Evolutionary conservation across 2,888 invertebrate genomes (phyloP).

Genomic region (Coremacera marginata): DNA sequence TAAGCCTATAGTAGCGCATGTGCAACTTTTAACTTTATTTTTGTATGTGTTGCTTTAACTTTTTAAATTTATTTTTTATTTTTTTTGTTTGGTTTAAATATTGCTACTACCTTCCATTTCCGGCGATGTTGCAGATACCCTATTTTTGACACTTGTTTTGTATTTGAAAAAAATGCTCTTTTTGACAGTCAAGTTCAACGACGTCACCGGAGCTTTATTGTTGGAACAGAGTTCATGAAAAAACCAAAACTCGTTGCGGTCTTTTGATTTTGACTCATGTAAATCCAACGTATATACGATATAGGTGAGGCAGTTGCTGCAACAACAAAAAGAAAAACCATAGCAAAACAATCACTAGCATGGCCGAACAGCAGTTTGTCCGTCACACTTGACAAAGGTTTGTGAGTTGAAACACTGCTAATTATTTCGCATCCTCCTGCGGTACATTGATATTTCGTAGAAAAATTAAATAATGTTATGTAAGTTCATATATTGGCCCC

Average conservation of each 20-base stretch:
- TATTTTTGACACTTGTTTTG: background rate
- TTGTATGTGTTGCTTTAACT: no score
- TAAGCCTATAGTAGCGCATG: no score
- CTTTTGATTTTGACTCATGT: no score
- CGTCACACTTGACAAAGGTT: slow-evolving; percentile 22
- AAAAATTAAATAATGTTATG: no score
- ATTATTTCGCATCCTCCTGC: slow-evolving; percentile 14
- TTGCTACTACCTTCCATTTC: slow-evolving; percentile 6
- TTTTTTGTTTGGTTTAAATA: no score
- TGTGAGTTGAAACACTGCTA: slow-evolving; percentile 18
- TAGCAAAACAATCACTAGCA: no score
- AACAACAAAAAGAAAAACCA: no score
- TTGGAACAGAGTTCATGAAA: background rate
- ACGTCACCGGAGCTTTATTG: slow-evolving; percentile 19
- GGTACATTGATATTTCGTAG: no score
- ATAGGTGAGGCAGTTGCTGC: no score
- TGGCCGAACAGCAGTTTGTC: background rate
- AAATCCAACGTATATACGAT: no score
- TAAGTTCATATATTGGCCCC: background rate
- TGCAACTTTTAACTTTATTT: no score
- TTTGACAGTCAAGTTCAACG: slow-evolving; percentile 38
- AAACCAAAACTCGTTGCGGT: background rate
- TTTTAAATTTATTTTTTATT: no score
- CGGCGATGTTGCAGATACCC: background rate
- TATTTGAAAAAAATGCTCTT: background rate